Evolutionary conservation across 1,140 invertebrate genomes (phyloP).

Genomic region (Neomicropteryx cornuta): DNA sequence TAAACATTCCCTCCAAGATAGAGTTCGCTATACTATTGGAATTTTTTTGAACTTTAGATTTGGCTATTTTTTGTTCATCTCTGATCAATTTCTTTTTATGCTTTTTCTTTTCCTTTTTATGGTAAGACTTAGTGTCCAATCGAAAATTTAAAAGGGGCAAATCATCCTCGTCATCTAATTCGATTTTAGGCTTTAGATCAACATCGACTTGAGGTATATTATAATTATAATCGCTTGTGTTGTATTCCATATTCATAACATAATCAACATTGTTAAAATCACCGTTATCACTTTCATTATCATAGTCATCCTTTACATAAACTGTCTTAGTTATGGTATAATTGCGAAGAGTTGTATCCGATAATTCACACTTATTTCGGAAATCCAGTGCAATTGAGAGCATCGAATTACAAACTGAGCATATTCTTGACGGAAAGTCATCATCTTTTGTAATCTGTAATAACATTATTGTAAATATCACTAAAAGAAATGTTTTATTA

Average conservation of each 20-base stretch:
- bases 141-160: background rate
- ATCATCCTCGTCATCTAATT: background rate
- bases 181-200: background rate
- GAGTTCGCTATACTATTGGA: slow-evolving; percentile 14
- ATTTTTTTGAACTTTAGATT: background rate
- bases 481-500: background rate
- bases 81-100: background rate
- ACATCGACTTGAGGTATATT: background rate
- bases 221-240: background rate
- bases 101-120: background rate
- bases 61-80: background rate
- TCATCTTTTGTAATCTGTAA: slow-evolving; percentile 14
- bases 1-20: slow-evolving; percentile 12
- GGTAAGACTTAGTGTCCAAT: too few species aligned
- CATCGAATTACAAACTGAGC: slow-evolving; percentile 13
- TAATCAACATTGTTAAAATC: background rate
- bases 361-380: slow-evolving; percentile 14
- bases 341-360: slow-evolving; percentile 11
- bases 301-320: background rate
- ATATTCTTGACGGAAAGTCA: slow-evolving; percentile 12
- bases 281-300: background rate
- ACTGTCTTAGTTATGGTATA: background rate
- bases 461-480: slow-evolving; percentile 1
- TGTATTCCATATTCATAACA: background rate
- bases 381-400: slow-evolving; percentile 14